Evolutionary conservation across 2,888 invertebrate genomes (phyloP), one percentile per base, ranked within the genome.

Genomic region (Trichopria drosophilae): DNA sequence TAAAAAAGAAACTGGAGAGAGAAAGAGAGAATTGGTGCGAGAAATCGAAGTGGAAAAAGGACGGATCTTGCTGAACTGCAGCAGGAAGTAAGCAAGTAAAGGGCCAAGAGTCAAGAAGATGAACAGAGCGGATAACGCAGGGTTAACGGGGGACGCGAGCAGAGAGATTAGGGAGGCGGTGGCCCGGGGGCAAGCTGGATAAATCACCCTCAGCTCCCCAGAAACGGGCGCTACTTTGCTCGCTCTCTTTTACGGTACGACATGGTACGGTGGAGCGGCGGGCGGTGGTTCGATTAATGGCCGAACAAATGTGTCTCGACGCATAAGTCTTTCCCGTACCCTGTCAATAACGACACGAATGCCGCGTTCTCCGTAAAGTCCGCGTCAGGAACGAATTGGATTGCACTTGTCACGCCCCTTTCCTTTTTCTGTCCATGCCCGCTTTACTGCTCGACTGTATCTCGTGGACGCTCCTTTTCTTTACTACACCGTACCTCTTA

Each of bases 141-240:
- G 60, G 60, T 59, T 63, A 63, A 61, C 58, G 54, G 62, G 51
- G 56, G 57, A 55, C 57, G 58, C 51, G 54, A 59, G 57, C 53
- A 51, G 56, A 63, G 63, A 62, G 66, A 64, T 65, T 65, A 63
- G 63, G 60, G 62, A 62, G 64, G 64, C 59, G 61, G 62, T 57
- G 60, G 60, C 62, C 61, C 60, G 57, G 58, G 62, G 61, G 59
- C 57, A 58, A 54, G 54, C 46, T 40, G 58, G 58, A 66, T 66
- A 66, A 66, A 66, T 66, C 62, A 66, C 63, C 62, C 10, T 24
- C 24, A 52, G 44, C 50, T 52, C 49, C 51, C 55, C 52, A 49
- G 51, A 52, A 53, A 50, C 45, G 43, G 48, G 55, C 51, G 58
- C 55, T 59, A 55, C 59, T 59, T 57, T 59, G 54, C 51, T 49